Percentiles rank a stretch among this genome's conserved stretches.
phyloP scores from a whole-genome alignment of 1,140 invertebrate species.

The Drosophila ercepeae region DNA sequence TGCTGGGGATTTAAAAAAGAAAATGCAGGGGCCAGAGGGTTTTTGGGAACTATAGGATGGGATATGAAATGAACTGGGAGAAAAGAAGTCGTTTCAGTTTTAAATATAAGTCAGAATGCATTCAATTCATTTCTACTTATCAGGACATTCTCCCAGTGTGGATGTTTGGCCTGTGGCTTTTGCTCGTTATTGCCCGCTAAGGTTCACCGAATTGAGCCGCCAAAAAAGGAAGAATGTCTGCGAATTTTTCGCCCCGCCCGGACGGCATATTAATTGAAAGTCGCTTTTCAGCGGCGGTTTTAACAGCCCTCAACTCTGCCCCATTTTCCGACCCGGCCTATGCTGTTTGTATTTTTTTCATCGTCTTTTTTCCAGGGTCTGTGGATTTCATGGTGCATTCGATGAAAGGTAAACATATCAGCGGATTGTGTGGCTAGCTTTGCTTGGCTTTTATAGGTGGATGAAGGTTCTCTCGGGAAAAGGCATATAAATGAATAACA shows the following conservation, averaged over 20 bases:
- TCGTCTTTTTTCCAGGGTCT: slow-evolving; percentile 3
- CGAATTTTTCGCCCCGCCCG: slow-evolving; percentile 13
- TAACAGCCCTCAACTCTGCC: slow-evolving; percentile 30
- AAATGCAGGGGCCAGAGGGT: not conserved
- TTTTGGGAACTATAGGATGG: not conserved
- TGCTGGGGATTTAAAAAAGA: slow-evolving; percentile 61
- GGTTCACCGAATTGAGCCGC: slow-evolving; percentile 65
- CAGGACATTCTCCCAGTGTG: not conserved
- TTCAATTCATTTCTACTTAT: too few species aligned
- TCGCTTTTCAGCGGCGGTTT: slow-evolving; percentile 55
- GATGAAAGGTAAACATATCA: slow-evolving; percentile 60
- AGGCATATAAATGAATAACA: slow-evolving; percentile 5
- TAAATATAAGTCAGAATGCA: too few species aligned
- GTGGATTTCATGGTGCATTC: slow-evolving; percentile 38
- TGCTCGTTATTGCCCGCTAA: slow-evolving; percentile 75
- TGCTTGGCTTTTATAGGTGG: slow-evolving; percentile 14
- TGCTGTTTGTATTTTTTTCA: not conserved
- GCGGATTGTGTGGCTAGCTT: slow-evolving; percentile 30
- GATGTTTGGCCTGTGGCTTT: slow-evolving; percentile 68
- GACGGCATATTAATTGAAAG: slow-evolving; percentile 69
- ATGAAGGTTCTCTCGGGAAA: slow-evolving; percentile 1
- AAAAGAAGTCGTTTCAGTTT: too few species aligned
- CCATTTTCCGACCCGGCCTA: slow-evolving; percentile 8
- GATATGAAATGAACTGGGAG: not conserved
- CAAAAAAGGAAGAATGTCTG: slow-evolving; percentile 35